These are phyloP conservation scores for Scopus umbretta DNA, from an alignment of 2,113 vertebrate genomes.

Conservation along the genomic window DNA sequence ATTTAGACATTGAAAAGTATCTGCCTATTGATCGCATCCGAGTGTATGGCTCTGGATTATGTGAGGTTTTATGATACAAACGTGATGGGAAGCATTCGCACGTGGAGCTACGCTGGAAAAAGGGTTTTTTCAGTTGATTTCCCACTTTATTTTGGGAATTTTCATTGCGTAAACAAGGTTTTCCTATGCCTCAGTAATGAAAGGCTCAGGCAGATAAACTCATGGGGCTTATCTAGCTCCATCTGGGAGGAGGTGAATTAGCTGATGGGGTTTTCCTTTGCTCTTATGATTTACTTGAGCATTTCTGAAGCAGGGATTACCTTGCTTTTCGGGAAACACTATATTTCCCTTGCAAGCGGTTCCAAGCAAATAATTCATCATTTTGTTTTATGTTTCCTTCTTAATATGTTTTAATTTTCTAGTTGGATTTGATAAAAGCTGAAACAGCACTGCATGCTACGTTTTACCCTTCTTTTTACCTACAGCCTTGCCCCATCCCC, in stretches of 20 bases:
- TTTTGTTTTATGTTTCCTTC: background rate
- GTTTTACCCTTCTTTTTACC: background rate
- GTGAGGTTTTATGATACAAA: accelerated
- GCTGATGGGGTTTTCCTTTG: background rate
- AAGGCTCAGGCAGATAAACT: background rate
- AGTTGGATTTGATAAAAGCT: background rate
- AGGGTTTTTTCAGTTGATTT: background rate
- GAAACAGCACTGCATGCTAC: background rate
- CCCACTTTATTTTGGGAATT: background rate
- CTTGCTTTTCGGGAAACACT: background rate
- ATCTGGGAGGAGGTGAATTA: background rate
- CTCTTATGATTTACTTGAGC: background rate
- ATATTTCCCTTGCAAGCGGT: background rate
- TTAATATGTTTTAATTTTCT: background rate
- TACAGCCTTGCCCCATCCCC: background rate
- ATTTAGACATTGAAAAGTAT: background rate
- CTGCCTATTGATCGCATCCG: background rate
- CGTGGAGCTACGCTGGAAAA: accelerated
- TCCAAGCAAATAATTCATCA: background rate
- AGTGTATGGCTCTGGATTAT: background rate
- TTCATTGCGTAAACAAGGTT: background rate
- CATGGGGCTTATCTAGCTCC: background rate
- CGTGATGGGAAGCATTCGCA: accelerated
- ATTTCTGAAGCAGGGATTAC: background rate
- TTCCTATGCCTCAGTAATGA: background rate